A percentile compares a stretch with the other conserved stretches of the same genome.
phyloP scores from a whole-genome alignment of 2,113 vertebrate species.

The Delphinus delphis region DNA sequence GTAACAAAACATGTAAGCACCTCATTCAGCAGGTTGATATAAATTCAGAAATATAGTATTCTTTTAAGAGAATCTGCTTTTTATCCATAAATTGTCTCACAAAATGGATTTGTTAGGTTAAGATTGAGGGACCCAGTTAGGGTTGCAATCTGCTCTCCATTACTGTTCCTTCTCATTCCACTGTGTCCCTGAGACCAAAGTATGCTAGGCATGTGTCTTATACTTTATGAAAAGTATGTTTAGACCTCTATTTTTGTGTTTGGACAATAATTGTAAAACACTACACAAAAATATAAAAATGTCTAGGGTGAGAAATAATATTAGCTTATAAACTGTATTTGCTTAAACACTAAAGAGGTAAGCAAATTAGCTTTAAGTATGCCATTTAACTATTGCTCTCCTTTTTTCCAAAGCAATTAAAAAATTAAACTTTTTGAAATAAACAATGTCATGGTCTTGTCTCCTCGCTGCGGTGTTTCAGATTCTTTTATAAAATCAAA shows the following conservation, averaged over 20 bases:
- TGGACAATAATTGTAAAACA: background rate
- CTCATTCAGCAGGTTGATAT: background rate
- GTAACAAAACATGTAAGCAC: background rate
- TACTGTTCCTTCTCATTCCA: background rate
- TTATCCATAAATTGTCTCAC: background rate
- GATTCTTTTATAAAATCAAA: background rate
- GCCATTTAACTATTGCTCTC: background rate
- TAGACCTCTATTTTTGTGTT: background rate
- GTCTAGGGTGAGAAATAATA: background rate
- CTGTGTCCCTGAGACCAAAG: background rate
- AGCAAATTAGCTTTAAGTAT: background rate
- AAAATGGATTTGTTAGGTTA: background rate
- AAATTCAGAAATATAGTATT: slow-evolving; percentile 10
- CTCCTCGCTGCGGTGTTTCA: background rate
- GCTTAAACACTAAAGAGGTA: background rate
- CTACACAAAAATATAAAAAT: background rate
- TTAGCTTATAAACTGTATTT: background rate
- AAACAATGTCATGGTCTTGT: background rate
- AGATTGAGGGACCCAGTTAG: background rate
- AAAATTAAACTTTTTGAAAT: background rate
- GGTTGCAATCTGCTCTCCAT: background rate
- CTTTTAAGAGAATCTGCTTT: background rate
- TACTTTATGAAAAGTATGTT: background rate
- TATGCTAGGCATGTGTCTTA: background rate
- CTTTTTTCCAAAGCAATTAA: background rate